Percentiles rank a stretch among this genome's conserved stretches.
These are phyloP conservation scores for Gymnorhina tibicen DNA, from an alignment of 2,113 vertebrate species.

Conservation along the genomic window DNA sequence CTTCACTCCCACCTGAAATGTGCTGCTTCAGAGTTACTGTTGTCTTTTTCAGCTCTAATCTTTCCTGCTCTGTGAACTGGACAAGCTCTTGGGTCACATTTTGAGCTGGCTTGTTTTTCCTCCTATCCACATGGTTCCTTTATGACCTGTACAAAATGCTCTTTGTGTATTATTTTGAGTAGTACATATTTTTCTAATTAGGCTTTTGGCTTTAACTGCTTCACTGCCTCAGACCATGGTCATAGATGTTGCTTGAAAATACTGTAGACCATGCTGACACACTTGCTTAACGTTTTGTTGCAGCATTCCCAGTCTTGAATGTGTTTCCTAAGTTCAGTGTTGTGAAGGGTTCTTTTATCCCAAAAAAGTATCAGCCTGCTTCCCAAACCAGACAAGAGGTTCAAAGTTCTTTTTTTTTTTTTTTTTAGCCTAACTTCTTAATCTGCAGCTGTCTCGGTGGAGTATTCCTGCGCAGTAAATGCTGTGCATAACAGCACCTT, in stretches of 20 bases:
- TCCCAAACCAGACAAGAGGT: background rate
- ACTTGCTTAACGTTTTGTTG: background rate
- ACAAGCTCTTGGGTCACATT: background rate
- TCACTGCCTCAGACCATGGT: background rate
- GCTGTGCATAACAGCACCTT: background rate
- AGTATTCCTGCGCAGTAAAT: background rate
- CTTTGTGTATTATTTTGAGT: constrained; percentile 1
- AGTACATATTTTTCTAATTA: background rate
- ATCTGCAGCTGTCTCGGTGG: background rate
- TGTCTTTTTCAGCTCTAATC: background rate
- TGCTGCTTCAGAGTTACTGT: background rate
- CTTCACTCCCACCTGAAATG: background rate
- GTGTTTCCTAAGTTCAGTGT: background rate
- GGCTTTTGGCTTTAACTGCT: background rate
- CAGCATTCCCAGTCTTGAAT: background rate
- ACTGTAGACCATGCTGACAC: fast-evolving
- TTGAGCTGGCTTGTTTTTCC: background rate
- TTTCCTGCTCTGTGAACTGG: background rate
- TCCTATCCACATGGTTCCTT: background rate
- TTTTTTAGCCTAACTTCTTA: background rate
- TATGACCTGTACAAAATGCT: background rate
- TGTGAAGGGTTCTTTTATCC: background rate
- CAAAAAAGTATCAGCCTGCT: background rate
- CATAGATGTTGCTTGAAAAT: background rate
- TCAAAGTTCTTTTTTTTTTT: background rate